Conservation (phyloP, 2,113 vertebrate genomes). For the Amblyornis subalaris region DNA sequence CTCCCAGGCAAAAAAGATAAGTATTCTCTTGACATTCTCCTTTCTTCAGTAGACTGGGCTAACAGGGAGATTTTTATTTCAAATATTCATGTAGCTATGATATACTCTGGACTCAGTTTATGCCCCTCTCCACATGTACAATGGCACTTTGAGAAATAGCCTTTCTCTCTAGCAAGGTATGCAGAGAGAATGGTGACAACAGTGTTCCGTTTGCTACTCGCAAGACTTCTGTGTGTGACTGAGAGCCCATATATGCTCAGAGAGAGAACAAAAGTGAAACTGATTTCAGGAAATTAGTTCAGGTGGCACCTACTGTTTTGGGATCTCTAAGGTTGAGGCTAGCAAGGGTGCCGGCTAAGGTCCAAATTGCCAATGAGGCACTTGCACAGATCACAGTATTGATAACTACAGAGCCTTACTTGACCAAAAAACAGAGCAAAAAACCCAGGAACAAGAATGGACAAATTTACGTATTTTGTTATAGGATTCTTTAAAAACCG, state of each 20-base stretch:
- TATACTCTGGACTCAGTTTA: neutral
- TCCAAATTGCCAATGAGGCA: neutral
- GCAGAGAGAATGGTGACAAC: neutral
- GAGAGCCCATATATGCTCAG: neutral
- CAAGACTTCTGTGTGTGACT: neutral
- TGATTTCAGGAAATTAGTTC: neutral
- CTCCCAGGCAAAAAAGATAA: neutral
- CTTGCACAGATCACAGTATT: neutral
- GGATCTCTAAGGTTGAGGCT: neutral
- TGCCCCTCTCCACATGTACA: neutral
- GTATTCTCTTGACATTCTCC: slow-evolving; percentile 30
- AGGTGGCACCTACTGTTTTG: neutral
- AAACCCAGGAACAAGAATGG: neutral
- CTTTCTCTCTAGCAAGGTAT: neutral
- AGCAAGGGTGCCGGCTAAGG: neutral
- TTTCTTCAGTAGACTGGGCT: neutral
- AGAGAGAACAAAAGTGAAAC: neutral
- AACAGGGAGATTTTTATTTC: slow-evolving; percentile 24
- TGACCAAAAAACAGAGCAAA: neutral
- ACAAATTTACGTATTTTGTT: neutral
- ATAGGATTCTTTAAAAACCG: neutral
- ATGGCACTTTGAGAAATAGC: neutral
- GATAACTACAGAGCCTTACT: neutral
- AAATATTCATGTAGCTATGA: neutral
- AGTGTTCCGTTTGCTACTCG: neutral